phyloP scores from a whole-genome alignment of 2,888 invertebrate species.

The Clunio marinus region DNA sequence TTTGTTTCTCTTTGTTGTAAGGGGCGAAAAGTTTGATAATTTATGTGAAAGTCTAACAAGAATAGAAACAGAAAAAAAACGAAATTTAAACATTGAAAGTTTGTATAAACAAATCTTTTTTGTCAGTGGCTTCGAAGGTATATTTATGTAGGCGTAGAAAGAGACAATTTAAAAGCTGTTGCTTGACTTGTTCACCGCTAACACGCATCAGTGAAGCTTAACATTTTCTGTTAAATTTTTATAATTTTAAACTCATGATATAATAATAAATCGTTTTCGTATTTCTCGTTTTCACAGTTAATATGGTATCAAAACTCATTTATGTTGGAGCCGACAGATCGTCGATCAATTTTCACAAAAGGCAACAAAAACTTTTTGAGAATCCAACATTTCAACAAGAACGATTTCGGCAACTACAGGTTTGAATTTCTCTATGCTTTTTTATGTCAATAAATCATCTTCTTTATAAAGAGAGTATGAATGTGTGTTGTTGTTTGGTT shows the following conservation, averaged over 20 bases:
- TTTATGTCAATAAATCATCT: conserved; percentile 12
- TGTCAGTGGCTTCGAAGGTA: too few relatives aligned
- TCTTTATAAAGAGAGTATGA: neutral
- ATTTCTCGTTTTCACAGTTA: conserved; percentile 52
- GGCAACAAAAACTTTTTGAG: conserved; percentile 58
- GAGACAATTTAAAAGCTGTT: neutral
- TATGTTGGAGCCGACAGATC: conserved; percentile 58
- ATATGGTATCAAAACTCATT: conserved; percentile 64
- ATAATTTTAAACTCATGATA: too few relatives aligned
- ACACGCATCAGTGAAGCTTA: too few relatives aligned
- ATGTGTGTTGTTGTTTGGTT: neutral
- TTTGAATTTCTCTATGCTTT: conserved; percentile 43
- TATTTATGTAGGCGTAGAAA: too few relatives aligned
- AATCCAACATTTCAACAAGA: conserved; percentile 57
- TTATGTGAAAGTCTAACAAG: conserved; percentile 13
- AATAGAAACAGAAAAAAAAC: neutral
- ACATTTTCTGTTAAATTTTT: too few relatives aligned
- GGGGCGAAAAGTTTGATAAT: conserved; percentile 7
- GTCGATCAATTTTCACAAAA: conserved; percentile 58
- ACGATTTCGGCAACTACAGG: conserved; percentile 62
- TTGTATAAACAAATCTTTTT: too few relatives aligned
- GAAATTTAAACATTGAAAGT: neutral
- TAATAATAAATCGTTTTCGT: too few relatives aligned
- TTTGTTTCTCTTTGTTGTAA: neutral
- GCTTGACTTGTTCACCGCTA: too few relatives aligned